phyloP scores from a whole-genome alignment of 53 echinoderm and acorn worm species.

The Echinometra lucunter region DNA sequence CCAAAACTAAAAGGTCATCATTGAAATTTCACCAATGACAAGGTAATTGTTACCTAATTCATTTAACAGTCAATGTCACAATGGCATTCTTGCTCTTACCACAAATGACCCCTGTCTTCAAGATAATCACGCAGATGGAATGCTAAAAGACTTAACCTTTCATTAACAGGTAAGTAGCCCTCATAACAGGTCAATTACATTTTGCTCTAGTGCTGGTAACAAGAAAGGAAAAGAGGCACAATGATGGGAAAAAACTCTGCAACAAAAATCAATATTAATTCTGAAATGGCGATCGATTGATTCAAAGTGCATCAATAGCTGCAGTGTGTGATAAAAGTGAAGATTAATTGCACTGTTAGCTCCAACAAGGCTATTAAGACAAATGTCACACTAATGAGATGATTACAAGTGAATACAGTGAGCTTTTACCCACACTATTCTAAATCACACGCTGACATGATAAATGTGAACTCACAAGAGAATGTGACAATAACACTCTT shows the following conservation, averaged over 20 bases:
- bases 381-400: constrained; percentile 31
- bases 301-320: not conserved
- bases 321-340: constrained; percentile 32
- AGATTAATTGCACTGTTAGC: constrained; percentile 43
- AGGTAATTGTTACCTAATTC: constrained; percentile 12
- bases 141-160: not conserved
- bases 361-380: constrained; percentile 50
- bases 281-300: not conserved
- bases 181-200: not conserved
- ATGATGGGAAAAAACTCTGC: not conserved
- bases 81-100: not conserved
- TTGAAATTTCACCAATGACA: not conserved
- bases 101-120: not conserved
- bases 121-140: not conserved
- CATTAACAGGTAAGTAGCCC: not conserved
- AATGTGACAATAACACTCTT: not conserved
- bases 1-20: not conserved
- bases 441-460: no score
- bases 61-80: not conserved
- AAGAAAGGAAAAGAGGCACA: not conserved
- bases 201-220: not conserved
- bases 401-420: constrained; percentile 1
- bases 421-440: constrained; percentile 25
- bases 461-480: not conserved
- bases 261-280: constrained; percentile 8